Conservation (phyloP, 2,888 invertebrate genomes). For the Conus canariensis region DNA sequence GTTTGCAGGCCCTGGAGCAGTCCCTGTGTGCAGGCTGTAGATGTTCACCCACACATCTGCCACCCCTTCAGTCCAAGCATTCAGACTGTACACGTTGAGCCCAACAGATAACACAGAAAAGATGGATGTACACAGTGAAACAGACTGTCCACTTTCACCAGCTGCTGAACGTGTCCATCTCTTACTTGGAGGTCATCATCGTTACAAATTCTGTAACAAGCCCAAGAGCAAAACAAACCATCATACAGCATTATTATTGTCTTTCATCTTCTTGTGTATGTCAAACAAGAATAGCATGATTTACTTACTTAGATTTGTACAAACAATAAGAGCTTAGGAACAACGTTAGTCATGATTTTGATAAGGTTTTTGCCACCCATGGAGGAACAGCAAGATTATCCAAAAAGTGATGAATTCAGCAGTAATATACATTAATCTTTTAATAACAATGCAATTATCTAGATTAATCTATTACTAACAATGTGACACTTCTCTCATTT, state of each 20-base stretch:
- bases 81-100: conserved; percentile 40
- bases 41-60: not conserved
- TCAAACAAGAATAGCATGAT: no score
- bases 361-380: no score
- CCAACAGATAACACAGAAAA: conserved; percentile 40
- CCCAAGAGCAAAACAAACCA: conserved; percentile 23
- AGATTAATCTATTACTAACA: no score
- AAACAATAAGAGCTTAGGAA: no score
- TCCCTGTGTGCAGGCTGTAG: conserved; percentile 25
- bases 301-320: no score
- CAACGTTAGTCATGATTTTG: no score
- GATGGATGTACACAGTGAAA: conserved; percentile 43
- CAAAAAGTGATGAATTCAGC: no score
- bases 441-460: conserved; percentile 18
- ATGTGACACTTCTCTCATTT: no score
- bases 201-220: conserved; percentile 70
- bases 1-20: conserved; percentile 33
- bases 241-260: no score
- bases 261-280: no score
- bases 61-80: conserved; percentile 30
- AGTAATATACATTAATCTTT: no score
- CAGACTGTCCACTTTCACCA: conserved; percentile 42
- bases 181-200: conserved; percentile 72
- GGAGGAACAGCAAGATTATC: no score
- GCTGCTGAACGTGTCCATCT: not conserved